phyloP scores from a whole-genome alignment of 2,113 vertebrate species.

The Trichomycterus rosablanca region DNA sequence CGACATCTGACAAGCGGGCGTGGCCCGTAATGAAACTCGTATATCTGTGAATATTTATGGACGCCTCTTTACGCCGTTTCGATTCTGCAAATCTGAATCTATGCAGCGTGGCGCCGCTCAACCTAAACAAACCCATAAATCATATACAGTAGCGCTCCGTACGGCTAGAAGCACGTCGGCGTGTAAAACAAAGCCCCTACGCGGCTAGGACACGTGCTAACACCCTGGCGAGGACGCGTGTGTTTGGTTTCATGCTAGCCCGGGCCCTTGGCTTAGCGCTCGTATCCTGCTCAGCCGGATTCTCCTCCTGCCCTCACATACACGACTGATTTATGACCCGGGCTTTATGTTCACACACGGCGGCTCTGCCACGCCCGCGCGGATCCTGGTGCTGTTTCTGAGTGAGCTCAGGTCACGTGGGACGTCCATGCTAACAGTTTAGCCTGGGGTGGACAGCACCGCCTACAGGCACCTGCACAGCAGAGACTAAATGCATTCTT shows the following conservation, averaged over 20 bases:
- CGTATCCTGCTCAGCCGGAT: conserved; percentile 43
- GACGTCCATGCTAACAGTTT: background rate
- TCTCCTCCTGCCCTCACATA: conserved; percentile 22
- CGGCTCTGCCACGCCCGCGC: conserved; percentile 10
- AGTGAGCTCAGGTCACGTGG: background rate
- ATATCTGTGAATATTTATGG: too few species aligned
- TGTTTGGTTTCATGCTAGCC: conserved; percentile 23
- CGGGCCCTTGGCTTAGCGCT: conserved; percentile 19
- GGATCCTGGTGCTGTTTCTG: conserved; percentile 66
- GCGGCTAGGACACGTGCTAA: conserved; percentile 20
- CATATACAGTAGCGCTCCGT: background rate
- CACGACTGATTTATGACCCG: conserved; percentile 51
- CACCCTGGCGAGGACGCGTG: conserved; percentile 6
- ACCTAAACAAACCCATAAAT: background rate
- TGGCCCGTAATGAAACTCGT: too few species aligned
- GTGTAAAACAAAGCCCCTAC: conserved; percentile 11
- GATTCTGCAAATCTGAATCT: background rate
- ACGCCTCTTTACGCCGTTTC: too few species aligned
- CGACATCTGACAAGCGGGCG: too few species aligned
- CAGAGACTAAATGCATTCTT: background rate
- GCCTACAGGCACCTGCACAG: background rate
- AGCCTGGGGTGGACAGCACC: background rate
- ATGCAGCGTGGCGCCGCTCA: background rate
- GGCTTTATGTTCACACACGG: conserved; percentile 8
- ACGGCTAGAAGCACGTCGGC: background rate